Conservation (phyloP, 92 coral and sea anemone species). For the Umimayanthus chanpuru region DNA sequence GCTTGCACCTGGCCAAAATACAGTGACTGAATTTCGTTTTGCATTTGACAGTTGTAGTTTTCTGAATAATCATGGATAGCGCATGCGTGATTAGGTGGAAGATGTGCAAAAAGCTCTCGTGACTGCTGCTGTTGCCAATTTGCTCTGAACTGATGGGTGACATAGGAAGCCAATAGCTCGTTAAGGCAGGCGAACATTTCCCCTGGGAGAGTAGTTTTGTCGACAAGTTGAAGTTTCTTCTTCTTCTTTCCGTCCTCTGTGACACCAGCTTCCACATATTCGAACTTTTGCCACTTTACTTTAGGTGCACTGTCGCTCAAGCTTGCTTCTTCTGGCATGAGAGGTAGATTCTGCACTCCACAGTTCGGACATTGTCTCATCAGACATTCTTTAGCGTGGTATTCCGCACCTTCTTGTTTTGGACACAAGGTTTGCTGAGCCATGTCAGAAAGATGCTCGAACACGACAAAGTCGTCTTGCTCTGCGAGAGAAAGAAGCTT, state of each 20-base stretch:
- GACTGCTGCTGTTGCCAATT: conserved; percentile 44
- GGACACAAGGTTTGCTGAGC: no score
- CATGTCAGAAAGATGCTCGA: conserved; percentile 14
- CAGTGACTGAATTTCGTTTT: conserved; percentile 39
- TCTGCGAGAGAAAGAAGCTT: no score
- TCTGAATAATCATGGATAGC: neutral
- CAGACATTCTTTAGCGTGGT: conserved; percentile 24
- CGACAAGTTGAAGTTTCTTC: no score
- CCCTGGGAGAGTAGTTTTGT: conserved; percentile 17
- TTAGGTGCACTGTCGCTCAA: neutral
- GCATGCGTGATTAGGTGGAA: conserved; percentile 34
- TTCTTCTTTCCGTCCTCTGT: no score
- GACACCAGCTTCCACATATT: conserved; percentile 23
- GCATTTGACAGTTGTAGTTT: conserved; percentile 39
- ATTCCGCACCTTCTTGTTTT: conserved; percentile 17
- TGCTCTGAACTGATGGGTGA: conserved; percentile 48
- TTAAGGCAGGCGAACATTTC: conserved; percentile 40
- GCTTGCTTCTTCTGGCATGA: neutral
- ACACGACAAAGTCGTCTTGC: neutral
- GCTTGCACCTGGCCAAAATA: no score
- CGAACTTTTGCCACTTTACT: conserved; percentile 32
- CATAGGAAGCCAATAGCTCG: conserved; percentile 6
- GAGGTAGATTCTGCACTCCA: conserved; percentile 4
- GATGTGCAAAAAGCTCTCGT: conserved; percentile 24
- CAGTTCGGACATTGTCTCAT: conserved; percentile 9